Conservation (phyloP, 2,113 vertebrate species). For the Phaetusa simplex region DNA sequence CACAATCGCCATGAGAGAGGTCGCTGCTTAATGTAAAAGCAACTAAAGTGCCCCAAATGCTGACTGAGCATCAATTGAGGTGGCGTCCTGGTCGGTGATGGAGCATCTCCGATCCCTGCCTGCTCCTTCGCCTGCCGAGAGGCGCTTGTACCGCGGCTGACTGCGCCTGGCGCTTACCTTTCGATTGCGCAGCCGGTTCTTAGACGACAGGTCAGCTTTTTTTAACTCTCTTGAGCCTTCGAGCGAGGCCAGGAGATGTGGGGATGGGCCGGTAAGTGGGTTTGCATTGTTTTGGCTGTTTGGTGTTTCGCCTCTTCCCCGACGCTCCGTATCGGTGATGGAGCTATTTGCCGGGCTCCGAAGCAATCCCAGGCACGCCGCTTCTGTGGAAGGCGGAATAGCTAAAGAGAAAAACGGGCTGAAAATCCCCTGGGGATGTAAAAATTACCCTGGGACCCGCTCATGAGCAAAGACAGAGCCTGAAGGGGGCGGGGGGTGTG, state of each 20-base stretch:
- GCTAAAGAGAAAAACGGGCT: background rate
- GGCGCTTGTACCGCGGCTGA: accelerated
- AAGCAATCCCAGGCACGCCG: background rate
- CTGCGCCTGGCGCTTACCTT: background rate
- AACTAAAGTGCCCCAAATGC: background rate
- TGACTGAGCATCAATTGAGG: background rate
- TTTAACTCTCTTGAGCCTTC: background rate
- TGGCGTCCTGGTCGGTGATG: background rate
- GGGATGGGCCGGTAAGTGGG: background rate
- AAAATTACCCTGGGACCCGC: background rate
- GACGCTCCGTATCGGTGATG: accelerated
- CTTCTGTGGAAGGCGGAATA: background rate
- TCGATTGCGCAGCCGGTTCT: accelerated
- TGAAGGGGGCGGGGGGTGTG: background rate
- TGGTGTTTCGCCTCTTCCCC: background rate
- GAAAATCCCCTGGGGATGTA: background rate
- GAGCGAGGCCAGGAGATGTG: background rate
- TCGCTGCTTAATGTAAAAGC: accelerated
- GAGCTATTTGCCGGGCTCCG: background rate
- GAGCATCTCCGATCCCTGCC: background rate
- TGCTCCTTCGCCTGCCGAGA: background rate
- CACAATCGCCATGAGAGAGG: accelerated
- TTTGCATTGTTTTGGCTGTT: background rate
- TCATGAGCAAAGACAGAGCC: background rate
- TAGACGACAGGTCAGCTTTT: background rate